Evolutionary conservation across 64 coral and sea anemone genomes (phyloP).

Genomic region (Pocillopora verrucosa): DNA sequence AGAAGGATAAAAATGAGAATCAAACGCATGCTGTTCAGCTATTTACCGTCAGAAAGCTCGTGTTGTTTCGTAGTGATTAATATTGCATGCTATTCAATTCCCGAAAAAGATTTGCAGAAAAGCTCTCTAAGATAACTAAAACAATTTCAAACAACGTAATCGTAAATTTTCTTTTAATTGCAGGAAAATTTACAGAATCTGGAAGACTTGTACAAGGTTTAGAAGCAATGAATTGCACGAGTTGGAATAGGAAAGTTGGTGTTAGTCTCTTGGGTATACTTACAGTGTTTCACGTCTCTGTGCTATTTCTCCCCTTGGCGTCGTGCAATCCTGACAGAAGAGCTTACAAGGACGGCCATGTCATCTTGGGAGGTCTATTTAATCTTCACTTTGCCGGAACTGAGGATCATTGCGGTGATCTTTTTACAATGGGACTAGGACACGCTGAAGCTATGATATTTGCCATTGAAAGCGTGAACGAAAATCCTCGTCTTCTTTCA

Average conservation of each 20-base stretch:
- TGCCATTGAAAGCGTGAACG: constrained; percentile 29
- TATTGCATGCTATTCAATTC: too few species aligned
- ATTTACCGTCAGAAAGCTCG: too few species aligned
- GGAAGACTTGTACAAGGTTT: too few species aligned
- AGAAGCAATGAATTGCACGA: not conserved
- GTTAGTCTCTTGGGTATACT: not conserved
- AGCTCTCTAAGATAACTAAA: too few species aligned
- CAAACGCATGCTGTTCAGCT: too few species aligned
- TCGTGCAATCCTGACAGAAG: not conserved
- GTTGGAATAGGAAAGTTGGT: not conserved
- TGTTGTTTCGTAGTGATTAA: too few species aligned
- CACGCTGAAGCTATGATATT: constrained; percentile 25
- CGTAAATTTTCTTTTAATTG: not conserved
- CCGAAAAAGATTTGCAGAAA: too few species aligned
- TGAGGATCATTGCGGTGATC: not conserved
- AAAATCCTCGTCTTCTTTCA: not conserved
- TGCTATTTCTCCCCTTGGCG: not conserved
- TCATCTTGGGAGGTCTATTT: constrained; percentile 31
- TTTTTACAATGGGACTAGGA: constrained; percentile 37
- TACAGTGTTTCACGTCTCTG: not conserved
- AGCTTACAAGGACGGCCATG: constrained; percentile 30
- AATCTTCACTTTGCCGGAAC: constrained; percentile 6
- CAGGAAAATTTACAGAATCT: too few species aligned
- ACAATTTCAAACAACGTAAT: not conserved
- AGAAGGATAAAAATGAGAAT: too few species aligned